phyloP scores from a whole-genome alignment of 2,797 vertebrate genomes.

The Sebastes miniatus region DNA sequence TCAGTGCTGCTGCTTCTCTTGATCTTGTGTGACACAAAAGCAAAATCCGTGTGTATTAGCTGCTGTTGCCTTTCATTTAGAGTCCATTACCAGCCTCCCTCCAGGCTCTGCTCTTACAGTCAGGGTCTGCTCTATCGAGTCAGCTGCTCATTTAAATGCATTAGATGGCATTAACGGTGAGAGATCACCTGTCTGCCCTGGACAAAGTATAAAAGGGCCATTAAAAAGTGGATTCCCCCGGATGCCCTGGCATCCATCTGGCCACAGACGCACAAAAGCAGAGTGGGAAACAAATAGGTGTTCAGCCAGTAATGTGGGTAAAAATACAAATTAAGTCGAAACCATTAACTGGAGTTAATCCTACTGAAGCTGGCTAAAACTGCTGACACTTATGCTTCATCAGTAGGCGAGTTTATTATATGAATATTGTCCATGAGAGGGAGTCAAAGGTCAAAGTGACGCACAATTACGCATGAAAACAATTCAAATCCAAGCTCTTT shows the following conservation, averaged over 20 bases:
- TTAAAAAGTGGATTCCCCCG: constrained; percentile 49
- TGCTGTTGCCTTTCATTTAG: constrained; percentile 24
- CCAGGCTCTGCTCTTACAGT: constrained; percentile 39
- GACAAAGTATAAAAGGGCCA: constrained; percentile 49
- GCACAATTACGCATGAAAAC: not conserved
- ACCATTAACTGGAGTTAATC: constrained; percentile 16
- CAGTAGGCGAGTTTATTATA: not conserved
- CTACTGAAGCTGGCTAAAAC: not conserved
- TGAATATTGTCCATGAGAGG: not conserved
- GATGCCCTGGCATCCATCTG: constrained; percentile 48
- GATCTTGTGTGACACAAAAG: not conserved
- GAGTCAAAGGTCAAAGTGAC: too few species aligned
- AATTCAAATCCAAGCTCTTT: not conserved
- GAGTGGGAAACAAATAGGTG: not conserved
- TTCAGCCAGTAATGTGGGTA: not conserved
- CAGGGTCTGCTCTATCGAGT: constrained; percentile 37
- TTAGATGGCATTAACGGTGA: constrained; percentile 60
- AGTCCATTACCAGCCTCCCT: constrained; percentile 53
- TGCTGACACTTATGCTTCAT: not conserved
- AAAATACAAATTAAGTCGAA: constrained; percentile 5
- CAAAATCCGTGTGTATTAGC: constrained; percentile 13
- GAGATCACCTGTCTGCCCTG: constrained; percentile 56
- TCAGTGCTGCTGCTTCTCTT: not conserved
- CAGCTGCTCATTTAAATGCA: constrained; percentile 64
- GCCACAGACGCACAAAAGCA: constrained; percentile 8